phyloP scores from a whole-genome alignment of 2,113 vertebrate genomes.

The Petaurus breviceps region DNA sequence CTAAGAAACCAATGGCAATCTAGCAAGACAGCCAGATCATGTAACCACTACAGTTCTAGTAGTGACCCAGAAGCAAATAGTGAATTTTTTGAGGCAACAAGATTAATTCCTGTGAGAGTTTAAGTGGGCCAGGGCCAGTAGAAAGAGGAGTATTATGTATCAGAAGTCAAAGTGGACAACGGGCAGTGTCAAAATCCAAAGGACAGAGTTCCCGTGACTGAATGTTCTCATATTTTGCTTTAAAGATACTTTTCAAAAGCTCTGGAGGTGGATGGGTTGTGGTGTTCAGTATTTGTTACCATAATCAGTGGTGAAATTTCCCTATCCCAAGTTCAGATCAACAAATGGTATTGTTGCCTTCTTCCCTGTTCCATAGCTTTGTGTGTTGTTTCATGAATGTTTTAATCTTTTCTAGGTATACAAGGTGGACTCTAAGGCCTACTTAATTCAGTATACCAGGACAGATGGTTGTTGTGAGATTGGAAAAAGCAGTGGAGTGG shows the following conservation, averaged over 20 bases:
- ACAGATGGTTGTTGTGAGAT: conserved; percentile 52
- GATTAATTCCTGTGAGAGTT: background rate
- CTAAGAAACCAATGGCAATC: background rate
- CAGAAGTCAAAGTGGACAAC: background rate
- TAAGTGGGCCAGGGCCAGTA: background rate
- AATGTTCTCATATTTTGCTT: conserved; percentile 32
- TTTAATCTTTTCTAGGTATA: conserved; percentile 38
- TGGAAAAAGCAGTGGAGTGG: conserved; percentile 42
- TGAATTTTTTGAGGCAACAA: background rate
- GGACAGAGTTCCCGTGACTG: background rate
- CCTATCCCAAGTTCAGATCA: background rate
- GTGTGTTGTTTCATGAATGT: conserved; percentile 29
- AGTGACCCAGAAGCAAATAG: background rate
- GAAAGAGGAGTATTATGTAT: background rate
- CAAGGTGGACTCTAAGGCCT: conserved; percentile 59
- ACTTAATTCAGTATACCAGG: conserved; percentile 48
- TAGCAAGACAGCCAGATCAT: background rate
- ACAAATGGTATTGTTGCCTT: conserved; percentile 12
- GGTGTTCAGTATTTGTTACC: background rate
- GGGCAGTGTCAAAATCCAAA: background rate
- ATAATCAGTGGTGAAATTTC: conserved; percentile 30
- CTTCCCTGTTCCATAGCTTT: background rate
- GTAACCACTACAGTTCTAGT: background rate
- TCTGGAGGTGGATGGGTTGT: background rate
- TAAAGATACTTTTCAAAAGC: conserved; percentile 23